These are phyloP conservation scores for Propithecus coquereli DNA, from an alignment of 2,113 vertebrate species.

Conservation along the genomic window DNA sequence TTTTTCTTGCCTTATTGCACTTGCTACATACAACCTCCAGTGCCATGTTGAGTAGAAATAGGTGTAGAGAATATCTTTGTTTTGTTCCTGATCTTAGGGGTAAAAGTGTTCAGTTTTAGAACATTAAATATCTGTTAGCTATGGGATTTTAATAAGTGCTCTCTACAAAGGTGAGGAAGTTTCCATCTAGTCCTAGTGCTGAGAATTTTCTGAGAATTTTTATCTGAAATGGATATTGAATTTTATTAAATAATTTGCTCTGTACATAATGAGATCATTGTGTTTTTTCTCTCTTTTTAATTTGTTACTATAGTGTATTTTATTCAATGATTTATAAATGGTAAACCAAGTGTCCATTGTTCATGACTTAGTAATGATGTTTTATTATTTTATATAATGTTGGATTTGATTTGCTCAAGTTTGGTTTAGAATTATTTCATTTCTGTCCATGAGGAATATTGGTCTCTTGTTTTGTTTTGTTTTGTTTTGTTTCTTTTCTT, in stretches of 20 bases:
- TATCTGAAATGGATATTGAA: not conserved
- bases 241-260: not conserved
- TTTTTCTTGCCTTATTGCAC: not conserved
- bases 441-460: not conserved
- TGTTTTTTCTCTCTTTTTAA: not conserved
- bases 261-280: not conserved
- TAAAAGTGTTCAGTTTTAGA: not conserved
- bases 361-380: not conserved
- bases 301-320: not conserved
- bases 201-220: not conserved
- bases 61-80: not conserved
- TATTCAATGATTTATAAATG: not conserved
- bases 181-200: not conserved
- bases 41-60: not conserved
- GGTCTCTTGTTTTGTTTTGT: not conserved
- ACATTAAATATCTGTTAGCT: not conserved
- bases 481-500: not conserved
- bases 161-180: not conserved
- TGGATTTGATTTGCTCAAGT: not conserved
- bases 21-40: not conserved
- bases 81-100: not conserved
- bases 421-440: not conserved
- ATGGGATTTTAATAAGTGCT: not conserved
- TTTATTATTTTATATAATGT: not conserved
- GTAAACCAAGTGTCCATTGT: not conserved